These are phyloP conservation scores for Epinotia bilunana DNA, from an alignment of 2,888 invertebrate species.

Conservation along the genomic window DNA sequence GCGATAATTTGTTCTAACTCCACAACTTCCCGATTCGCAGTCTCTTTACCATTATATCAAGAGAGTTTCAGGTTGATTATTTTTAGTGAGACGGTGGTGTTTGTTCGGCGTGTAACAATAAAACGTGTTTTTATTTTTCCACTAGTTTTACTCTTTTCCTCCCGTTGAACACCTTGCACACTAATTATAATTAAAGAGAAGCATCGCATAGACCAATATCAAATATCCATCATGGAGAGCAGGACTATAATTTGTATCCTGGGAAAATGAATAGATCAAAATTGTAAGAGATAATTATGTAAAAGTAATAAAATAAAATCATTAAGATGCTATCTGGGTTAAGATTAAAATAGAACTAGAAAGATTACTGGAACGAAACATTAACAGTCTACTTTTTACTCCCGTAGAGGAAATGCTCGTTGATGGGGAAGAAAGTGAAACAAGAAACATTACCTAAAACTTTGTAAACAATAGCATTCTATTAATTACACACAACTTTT, in stretches of 20 bases:
- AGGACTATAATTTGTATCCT: too few relatives aligned
- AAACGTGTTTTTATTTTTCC: neutral
- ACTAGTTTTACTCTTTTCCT: neutral
- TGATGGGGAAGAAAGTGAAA: neutral
- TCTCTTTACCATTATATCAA: conserved; percentile 30
- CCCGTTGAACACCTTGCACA: neutral
- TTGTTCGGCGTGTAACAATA: neutral
- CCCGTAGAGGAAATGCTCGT: neutral
- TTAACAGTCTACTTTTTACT: neutral
- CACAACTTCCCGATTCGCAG: conserved; percentile 41
- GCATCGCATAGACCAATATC: too few relatives aligned
- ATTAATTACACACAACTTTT: conserved; percentile 27
- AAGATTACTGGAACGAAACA: neutral
- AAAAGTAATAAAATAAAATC: neutral
- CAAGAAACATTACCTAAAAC: conserved; percentile 1
- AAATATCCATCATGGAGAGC: too few relatives aligned
- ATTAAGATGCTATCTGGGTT: neutral
- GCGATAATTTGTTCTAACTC: conserved; percentile 60
- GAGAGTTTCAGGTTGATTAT: conserved; percentile 6
- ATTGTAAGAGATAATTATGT: neutral
- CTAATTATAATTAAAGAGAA: too few relatives aligned
- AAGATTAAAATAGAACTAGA: neutral
- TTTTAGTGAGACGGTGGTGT: neutral
- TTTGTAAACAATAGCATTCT: conserved; percentile 9
- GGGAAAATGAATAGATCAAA: neutral